phyloP scores from a whole-genome alignment of 2,113 vertebrate genomes.

The Ochotona princeps region DNA sequence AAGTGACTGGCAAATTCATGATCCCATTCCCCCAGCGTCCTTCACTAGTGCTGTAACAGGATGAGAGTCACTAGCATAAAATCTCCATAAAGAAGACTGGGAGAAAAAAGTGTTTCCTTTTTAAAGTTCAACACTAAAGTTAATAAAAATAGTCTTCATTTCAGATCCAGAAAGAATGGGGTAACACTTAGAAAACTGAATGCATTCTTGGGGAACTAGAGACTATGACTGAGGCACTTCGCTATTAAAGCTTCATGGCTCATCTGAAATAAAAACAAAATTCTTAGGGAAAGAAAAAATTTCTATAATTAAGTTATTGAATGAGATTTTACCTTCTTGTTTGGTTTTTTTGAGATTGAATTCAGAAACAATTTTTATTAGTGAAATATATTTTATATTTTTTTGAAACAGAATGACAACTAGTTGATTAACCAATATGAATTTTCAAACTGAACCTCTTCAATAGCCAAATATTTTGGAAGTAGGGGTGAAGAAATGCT shows the following conservation, averaged over 20 bases:
- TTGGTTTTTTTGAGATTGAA: slow-evolving; percentile 30
- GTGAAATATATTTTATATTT: neutral
- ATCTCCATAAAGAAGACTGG: neutral
- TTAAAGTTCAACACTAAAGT: slow-evolving; percentile 50
- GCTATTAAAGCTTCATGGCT: neutral
- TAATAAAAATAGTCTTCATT: slow-evolving; percentile 32
- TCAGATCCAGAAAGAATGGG: neutral
- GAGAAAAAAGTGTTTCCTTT: slow-evolving; percentile 39
- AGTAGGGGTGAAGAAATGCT: neutral
- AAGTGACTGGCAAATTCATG: neutral
- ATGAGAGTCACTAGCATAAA: neutral
- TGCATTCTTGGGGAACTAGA: neutral
- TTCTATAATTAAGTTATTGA: neutral
- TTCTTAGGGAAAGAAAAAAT: neutral
- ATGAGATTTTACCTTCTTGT: neutral
- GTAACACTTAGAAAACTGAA: neutral
- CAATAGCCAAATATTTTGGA: neutral
- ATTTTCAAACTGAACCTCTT: slow-evolving; percentile 12
- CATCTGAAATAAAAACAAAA: slow-evolving; percentile 53
- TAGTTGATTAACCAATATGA: neutral
- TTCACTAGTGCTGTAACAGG: neutral
- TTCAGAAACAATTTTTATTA: neutral
- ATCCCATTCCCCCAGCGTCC: neutral
- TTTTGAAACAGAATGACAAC: slow-evolving; percentile 27
- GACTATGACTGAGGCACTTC: neutral